Evolutionary conservation across 2,113 vertebrate species (phyloP), one percentile per base, ranked within the genome.

Genomic region (Archilochus colubris): DNA sequence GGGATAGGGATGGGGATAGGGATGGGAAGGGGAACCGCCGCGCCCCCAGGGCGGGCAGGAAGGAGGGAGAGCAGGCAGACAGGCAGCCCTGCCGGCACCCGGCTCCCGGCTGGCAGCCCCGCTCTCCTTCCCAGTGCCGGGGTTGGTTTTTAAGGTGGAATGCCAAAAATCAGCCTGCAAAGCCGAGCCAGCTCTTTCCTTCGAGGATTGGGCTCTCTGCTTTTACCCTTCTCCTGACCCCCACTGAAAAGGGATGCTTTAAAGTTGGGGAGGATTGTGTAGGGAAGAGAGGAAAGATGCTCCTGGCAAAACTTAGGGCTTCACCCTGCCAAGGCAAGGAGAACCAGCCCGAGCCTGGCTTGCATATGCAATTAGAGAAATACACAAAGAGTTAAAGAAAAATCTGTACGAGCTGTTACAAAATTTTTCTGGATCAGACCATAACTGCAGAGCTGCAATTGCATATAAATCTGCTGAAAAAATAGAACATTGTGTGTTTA

Each of bases 131-230:
- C 91, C 82, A 94, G 97, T 95, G 94, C 76, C 92, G 64, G 82
- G 23, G n/a, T 69, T 5, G 94, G 51, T 48, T 96, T 88, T 98
- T 98, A 98, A 98, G 98, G 98, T 98, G 97, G 98, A 98, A 98
- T 97, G 97, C 91, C 87, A 48, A 93, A 88, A 97, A 97, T 97
- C 90, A 55, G 21, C 68, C 94, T 75, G 93, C 94, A 48, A 68
- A 91, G 66, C 76, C 59, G 86, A 81, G 82, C n/a, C 82, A 12
- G 68, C 80, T 28, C 82, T 10, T 15, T 18, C 23, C 61, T 23
- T 24, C 12, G 10, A 54, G 80, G 62, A 57, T 0, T 5, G 72
- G 84, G 93, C 79, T 64, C 77, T 15, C 63, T 0, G 67, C 17
- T 50, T 17, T 7, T 4, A 21, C 38, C 62, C 84, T 76, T 44